phyloP scores from a whole-genome alignment of 2,888 invertebrate genomes.

The Eupithecia vulgata region DNA sequence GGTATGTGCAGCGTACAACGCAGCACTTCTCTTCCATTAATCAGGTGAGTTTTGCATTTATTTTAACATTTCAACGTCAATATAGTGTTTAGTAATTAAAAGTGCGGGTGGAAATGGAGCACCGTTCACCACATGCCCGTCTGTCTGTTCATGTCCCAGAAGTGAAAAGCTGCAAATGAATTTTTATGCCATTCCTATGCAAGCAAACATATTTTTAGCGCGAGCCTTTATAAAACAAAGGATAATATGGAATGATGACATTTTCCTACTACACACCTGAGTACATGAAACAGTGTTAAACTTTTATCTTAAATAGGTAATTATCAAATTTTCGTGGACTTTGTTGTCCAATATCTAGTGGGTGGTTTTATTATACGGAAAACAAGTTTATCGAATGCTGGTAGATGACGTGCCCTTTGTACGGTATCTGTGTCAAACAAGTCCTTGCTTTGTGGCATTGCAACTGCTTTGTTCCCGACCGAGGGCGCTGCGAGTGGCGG shows the following conservation, averaged over 20 bases:
- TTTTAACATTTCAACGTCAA: not conserved
- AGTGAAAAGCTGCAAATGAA: not conserved
- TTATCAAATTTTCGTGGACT: not conserved
- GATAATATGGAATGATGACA: not conserved
- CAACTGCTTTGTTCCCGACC: slow-evolving; percentile 65
- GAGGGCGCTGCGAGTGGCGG: slow-evolving; percentile 42
- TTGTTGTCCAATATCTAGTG: not conserved
- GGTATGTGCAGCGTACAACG: slow-evolving; percentile 30
- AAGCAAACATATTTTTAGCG: not conserved
- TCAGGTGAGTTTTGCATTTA: slow-evolving; percentile 34
- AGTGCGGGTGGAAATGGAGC: not conserved
- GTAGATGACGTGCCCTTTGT: slow-evolving; percentile 70
- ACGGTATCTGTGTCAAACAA: slow-evolving; percentile 69
- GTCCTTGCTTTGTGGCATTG: slow-evolving; percentile 69
- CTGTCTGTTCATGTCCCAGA: not conserved
- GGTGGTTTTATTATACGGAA: slow-evolving; percentile 2
- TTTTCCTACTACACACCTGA: not conserved
- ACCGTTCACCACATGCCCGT: not conserved
- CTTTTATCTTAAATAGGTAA: not conserved
- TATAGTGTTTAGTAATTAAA: not conserved
- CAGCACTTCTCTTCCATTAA: slow-evolving; percentile 25
- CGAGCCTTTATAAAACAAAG: not conserved
- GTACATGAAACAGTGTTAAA: not conserved
- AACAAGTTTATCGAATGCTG: slow-evolving; percentile 45
- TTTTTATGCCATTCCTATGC: not conserved